Base-by-base conservation (phyloP, 2,888 invertebrate species). In the Ectropis crepuscularia region DNA sequence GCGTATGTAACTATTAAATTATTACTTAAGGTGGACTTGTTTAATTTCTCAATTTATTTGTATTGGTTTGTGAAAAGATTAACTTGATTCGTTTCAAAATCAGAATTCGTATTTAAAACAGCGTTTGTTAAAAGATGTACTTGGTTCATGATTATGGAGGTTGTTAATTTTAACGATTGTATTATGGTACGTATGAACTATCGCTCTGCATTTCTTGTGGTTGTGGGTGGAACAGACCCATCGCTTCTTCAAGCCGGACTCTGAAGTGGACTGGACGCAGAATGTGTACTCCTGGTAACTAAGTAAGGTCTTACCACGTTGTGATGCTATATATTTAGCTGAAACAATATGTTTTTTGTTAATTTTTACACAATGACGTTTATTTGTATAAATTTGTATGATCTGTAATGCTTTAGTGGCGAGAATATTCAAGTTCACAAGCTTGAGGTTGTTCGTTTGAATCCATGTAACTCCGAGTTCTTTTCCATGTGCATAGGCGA, bases 211-310 rank as follows among this genome's bases (percentile, higher is more conserved):
- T 28, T 70, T 71, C 43, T 68, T 78, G 60, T 72, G 65, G 51
- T 77, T 75, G 50, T 81, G 80, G 0, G 83, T 80, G 0, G 78
- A 77, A 55, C 82, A 75, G 5, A 74, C 68, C 83, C 83, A 82
- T 70, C 79, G 72, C 0, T 61, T 70, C 65, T 71, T 79, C 6
- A 11, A 16, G 7, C 28, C 45, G 12, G 9, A 10, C 10, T 75
- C 76, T 5, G 58, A 57, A 0, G 49, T 50, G 8, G 53, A 57
- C 49, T 80, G 73, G 12, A 67, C 60, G 36, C 74, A 78, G 62
- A 78, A 83, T 2, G 73, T 82, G 49, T 72, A 81, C 2, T 71
- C 76, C 6, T 57, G 72, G 5, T 79, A 48, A 10, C 63, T 65
- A 2, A 81, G 57, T 5, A 81, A 66, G 0, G 60, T 63, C 42